Percentiles rank a stretch among this genome's conserved stretches.
phyloP scores from a whole-genome alignment of 2,888 invertebrate species.

The Papilio demoleus region DNA sequence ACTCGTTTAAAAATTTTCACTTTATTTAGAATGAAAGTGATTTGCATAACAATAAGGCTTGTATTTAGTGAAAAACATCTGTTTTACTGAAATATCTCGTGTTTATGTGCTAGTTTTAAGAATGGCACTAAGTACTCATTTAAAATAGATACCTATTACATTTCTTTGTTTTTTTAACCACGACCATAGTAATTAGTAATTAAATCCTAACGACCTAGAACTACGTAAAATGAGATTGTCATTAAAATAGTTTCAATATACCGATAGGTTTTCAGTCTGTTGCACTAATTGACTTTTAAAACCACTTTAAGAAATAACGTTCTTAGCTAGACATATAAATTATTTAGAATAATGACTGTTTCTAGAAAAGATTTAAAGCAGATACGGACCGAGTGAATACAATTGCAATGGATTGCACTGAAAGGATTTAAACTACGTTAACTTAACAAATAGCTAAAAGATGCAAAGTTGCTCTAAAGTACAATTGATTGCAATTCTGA shows the following conservation, averaged over 20 bases:
- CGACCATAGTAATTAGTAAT: background rate
- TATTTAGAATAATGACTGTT: conserved; percentile 13
- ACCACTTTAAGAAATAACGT: background rate
- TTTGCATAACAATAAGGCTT: conserved; percentile 49
- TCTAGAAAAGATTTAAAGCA: background rate
- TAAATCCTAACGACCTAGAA: background rate
- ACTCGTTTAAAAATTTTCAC: conserved; percentile 68
- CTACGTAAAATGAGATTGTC: background rate
- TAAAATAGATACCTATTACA: too few relatives aligned
- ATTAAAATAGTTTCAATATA: background rate
- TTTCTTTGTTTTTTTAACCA: background rate
- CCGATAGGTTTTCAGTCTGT: background rate
- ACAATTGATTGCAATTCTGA: background rate
- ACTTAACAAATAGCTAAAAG: conserved; percentile 6
- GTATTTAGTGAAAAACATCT: background rate
- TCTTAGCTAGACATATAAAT: conserved; percentile 17
- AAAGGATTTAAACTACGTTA: conserved; percentile 14
- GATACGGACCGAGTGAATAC: background rate
- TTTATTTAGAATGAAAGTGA: conserved; percentile 49
- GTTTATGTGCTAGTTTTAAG: background rate
- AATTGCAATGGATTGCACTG: conserved; percentile 10
- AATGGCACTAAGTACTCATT: background rate
- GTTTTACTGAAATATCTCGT: background rate
- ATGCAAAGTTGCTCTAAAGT: background rate
- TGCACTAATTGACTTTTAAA: conserved; percentile 17